Conservation (phyloP, 2,888 invertebrate genomes). For the Heteromyza rotundicornis region DNA sequence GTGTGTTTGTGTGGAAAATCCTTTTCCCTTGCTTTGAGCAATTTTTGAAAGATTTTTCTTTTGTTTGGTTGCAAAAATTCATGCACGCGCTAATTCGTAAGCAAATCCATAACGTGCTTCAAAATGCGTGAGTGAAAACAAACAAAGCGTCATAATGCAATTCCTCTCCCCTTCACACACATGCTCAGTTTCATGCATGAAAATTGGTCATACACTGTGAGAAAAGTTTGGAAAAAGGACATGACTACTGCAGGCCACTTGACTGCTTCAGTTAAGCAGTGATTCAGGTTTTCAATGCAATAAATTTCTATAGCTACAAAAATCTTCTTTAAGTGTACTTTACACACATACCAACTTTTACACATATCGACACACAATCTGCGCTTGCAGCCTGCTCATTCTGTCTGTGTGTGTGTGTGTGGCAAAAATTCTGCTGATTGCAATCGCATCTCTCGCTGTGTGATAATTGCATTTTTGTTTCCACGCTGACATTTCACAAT, state of each 20-base stretch:
- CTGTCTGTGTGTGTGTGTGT: too few species aligned
- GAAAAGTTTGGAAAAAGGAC: too few species aligned
- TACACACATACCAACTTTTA: not conserved
- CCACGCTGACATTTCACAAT: not conserved
- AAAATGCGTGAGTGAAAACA: not conserved
- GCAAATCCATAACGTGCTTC: not conserved
- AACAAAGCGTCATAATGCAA: not conserved
- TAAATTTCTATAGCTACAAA: too few species aligned
- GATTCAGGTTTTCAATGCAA: too few species aligned
- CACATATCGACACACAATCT: not conserved
- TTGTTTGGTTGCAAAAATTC: too few species aligned
- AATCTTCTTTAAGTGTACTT: not conserved
- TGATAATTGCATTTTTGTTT: constrained; percentile 1
- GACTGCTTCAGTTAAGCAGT: too few species aligned
- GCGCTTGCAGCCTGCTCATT: not conserved
- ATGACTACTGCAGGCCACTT: too few species aligned
- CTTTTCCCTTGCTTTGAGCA: not conserved
- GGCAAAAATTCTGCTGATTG: not conserved
- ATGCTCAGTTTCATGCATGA: too few species aligned
- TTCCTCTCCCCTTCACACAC: not conserved
- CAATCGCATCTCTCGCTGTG: constrained; percentile 1
- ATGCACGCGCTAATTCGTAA: not conserved
- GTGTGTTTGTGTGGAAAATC: not conserved
- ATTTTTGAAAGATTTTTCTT: too few species aligned
- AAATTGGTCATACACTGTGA: too few species aligned